phyloP scores from a whole-genome alignment of 2,113 vertebrate species.

The Pogonocichla stellata region DNA sequence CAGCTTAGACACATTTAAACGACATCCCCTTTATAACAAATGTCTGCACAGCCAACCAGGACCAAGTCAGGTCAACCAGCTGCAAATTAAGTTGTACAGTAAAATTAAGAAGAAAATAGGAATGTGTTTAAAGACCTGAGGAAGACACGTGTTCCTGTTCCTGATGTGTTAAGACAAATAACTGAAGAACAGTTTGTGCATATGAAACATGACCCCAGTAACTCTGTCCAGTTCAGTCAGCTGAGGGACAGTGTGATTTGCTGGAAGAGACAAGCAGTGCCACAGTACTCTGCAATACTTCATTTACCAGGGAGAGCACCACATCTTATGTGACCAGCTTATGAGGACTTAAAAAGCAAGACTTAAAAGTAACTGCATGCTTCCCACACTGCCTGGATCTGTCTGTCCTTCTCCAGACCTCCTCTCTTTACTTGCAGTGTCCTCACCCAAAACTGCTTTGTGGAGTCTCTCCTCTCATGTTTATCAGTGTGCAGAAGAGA shows the following conservation, averaged over 20 bases:
- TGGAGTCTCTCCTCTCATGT: not conserved
- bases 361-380: not conserved
- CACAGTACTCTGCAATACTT: not conserved
- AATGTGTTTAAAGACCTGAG: not conserved
- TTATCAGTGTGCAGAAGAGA: not conserved
- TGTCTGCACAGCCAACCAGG: not conserved
- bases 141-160: not conserved
- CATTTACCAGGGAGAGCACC: not conserved
- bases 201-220: not conserved
- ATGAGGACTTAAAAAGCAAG: not conserved
- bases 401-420: not conserved
- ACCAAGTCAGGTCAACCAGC: not conserved
- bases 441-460: not conserved
- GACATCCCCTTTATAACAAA: not conserved
- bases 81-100: not conserved
- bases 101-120: not conserved
- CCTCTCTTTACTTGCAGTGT: not conserved
- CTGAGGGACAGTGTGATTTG: not conserved
- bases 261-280: not conserved
- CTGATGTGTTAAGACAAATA: not conserved
- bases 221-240: not conserved
- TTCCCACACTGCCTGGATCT: not conserved
- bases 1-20: not conserved
- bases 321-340: not conserved
- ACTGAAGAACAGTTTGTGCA: not conserved